Evolutionary conservation across 2,797 vertebrate species (phyloP), one percentile per base, ranked within the genome.

Genomic region (Sphenodon punctatus): DNA sequence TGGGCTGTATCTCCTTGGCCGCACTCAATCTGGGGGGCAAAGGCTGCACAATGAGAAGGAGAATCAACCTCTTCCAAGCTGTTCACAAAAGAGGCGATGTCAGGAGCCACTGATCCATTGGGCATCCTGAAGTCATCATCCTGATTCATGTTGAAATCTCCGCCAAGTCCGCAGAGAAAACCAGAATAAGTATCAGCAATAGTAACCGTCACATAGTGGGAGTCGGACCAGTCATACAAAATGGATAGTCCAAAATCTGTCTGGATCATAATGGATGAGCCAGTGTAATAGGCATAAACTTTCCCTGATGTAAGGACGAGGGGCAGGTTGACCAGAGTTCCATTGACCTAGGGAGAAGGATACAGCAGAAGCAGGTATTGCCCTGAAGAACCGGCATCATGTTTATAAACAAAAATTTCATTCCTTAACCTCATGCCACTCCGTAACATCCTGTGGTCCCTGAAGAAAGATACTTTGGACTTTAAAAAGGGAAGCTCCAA

Each of bases 101-200:
- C 85, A 6, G 74, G 72, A 2, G 93, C 67, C n/a, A 86, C 41
- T 4, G 41, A 23, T n/a, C 92, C 94, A 0, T 14, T 68, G 4
- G 93, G 92, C 22, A 82, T 91, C 6, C 13, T 19, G 67, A 96
- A 94, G 19, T 95, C 94, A 17, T 95, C 91, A 0, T 9, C 5
- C 6, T n/a, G 67, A 7, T 67, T 19, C 25, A 78, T 85, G 43
- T 94, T 93, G 53, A 92, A 88, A 64, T 96, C 90, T 12, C 95
- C 94, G 32, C 95, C 95, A 19, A 96, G 92, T 64, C 96, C 95
- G 59, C 90, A 91, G 6, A 96, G 68, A 41, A 87, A 76, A 5
- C 89, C 36, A 0, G n/a, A 88, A 67, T 96, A 96, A 58, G 87
- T 70, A 65, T 51, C 79, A 4, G 95, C 93, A 12, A 88, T 89